Percentiles rank a stretch among this genome's conserved stretches.
phyloP scores from a whole-genome alignment of 2,888 invertebrate genomes.

The Pedicia rivosa region DNA sequence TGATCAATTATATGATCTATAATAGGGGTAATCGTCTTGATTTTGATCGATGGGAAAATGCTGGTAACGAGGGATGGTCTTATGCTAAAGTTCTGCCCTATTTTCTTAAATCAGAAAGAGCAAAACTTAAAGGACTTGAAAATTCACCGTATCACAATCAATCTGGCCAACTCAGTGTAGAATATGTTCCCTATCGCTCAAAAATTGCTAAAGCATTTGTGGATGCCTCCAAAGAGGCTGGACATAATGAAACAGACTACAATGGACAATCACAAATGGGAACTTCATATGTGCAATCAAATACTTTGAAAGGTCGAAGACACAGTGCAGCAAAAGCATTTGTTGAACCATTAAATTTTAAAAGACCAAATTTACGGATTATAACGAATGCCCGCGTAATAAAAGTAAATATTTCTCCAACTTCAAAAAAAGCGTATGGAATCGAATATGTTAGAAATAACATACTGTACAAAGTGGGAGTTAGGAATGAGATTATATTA shows the following conservation, averaged over 20 bases:
- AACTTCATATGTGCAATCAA: constrained; percentile 36
- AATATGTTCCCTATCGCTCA: constrained; percentile 26
- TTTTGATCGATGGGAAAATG: constrained; percentile 31
- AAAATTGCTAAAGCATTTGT: constrained; percentile 39
- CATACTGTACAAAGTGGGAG: constrained; percentile 22
- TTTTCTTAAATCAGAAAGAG: constrained; percentile 34
- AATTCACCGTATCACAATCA: constrained; percentile 18
- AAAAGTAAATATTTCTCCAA: constrained; percentile 27
- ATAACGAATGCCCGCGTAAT: constrained; percentile 34
- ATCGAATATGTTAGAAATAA: constrained; percentile 29
- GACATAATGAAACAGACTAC: constrained; percentile 28
- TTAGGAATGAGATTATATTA: constrained; percentile 54
- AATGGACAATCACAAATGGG: constrained; percentile 31
- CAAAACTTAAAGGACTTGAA: constrained; percentile 31
- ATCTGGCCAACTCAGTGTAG: constrained; percentile 22
- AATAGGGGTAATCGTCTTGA: constrained; percentile 30
- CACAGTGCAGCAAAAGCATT: constrained; percentile 36
- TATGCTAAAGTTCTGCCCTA: constrained; percentile 32
- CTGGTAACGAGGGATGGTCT: constrained; percentile 22
- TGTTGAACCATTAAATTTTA: constrained; percentile 27
- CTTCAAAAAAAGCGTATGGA: constrained; percentile 34
- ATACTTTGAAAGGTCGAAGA: constrained; percentile 33
- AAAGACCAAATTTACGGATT: constrained; percentile 35
- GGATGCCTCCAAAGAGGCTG: constrained; percentile 37
- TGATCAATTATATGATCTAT: constrained; percentile 34